Percentiles rank a stretch among this genome's conserved stretches.
Evolutionary conservation across 2,113 vertebrate genomes (phyloP).

Genomic region (Nestor notabilis): DNA sequence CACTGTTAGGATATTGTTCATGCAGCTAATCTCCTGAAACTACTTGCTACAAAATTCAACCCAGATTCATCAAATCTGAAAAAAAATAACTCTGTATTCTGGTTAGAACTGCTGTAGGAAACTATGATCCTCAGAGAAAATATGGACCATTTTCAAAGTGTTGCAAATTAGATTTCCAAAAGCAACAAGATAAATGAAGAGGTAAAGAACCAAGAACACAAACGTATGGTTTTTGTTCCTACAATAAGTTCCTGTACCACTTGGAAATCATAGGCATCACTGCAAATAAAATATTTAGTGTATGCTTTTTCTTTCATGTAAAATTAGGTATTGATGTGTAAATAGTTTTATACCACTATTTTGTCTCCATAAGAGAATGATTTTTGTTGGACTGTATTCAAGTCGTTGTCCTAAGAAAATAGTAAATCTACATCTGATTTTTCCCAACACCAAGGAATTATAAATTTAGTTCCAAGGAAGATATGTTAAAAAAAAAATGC

Average conservation of each 20-base stretch:
- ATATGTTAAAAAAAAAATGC: not conserved
- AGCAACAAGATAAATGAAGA: not conserved
- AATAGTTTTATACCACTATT: not conserved
- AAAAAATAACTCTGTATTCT: not conserved
- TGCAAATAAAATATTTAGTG: not conserved
- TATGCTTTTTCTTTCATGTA: not conserved
- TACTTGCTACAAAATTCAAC: not conserved
- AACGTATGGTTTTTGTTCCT: not conserved
- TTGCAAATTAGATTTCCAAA: constrained; percentile 16
- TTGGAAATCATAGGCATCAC: not conserved
- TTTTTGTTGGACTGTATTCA: not conserved
- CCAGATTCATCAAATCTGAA: not conserved
- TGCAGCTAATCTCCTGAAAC: not conserved
- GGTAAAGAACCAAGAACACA: not conserved
- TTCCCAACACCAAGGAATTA: not conserved
- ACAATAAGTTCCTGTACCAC: not conserved
- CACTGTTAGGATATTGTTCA: not conserved
- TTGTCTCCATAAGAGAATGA: not conserved
- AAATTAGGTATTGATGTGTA: not conserved
- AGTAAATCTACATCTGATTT: not conserved
- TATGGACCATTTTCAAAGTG: not conserved
- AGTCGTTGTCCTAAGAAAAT: not conserved
- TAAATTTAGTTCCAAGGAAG: not conserved
- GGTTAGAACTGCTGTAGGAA: not conserved
- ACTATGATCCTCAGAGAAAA: not conserved